phyloP scores from a whole-genome alignment of 2,797 vertebrate genomes.

The Arnoldichthys spilopterus region DNA sequence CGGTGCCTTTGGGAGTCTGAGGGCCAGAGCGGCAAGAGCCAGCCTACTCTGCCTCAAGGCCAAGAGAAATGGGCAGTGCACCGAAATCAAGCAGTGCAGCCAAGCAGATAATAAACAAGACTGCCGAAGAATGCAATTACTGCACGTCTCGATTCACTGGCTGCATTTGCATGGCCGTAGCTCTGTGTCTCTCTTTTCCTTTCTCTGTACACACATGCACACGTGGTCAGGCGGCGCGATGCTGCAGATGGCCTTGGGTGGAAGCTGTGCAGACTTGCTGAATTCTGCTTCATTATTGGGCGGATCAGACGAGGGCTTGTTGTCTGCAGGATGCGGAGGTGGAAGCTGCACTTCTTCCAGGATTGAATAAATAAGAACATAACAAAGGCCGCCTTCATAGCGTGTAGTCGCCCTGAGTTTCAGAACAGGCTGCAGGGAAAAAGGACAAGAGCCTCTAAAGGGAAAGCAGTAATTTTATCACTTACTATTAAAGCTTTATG shows the following conservation, averaged over 20 bases:
- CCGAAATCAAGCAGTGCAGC: slow-evolving; percentile 38
- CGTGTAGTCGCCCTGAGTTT: slow-evolving; percentile 12
- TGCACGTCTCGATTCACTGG: slow-evolving; percentile 40
- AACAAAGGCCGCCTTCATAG: slow-evolving; percentile 47
- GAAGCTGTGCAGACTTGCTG: slow-evolving; percentile 30
- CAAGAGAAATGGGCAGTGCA: slow-evolving; percentile 42
- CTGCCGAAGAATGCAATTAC: slow-evolving; percentile 57
- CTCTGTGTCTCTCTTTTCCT: neutral
- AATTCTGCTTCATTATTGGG: slow-evolving; percentile 38
- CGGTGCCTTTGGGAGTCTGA: neutral
- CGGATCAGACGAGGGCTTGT: slow-evolving; percentile 51
- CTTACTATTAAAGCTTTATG: slow-evolving; percentile 13
- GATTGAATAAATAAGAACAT: slow-evolving; percentile 48
- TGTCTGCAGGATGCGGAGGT: slow-evolving; percentile 47
- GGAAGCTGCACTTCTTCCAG: slow-evolving; percentile 53
- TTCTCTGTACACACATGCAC: neutral
- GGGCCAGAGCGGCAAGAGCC: neutral
- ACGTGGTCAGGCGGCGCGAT: slow-evolving; percentile 1
- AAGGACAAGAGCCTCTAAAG: slow-evolving; percentile 1
- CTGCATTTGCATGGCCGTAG: slow-evolving; percentile 46
- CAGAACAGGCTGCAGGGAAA: slow-evolving; percentile 5
- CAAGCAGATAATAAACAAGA: slow-evolving; percentile 52
- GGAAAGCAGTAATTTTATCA: slow-evolving; percentile 24
- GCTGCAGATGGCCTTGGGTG: slow-evolving; percentile 21
- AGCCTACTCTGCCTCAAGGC: slow-evolving; percentile 15